Evolutionary conservation across 2,888 invertebrate genomes (phyloP), one percentile per base, ranked within the genome.

Genomic region (Synanthedon formicaeformis): DNA sequence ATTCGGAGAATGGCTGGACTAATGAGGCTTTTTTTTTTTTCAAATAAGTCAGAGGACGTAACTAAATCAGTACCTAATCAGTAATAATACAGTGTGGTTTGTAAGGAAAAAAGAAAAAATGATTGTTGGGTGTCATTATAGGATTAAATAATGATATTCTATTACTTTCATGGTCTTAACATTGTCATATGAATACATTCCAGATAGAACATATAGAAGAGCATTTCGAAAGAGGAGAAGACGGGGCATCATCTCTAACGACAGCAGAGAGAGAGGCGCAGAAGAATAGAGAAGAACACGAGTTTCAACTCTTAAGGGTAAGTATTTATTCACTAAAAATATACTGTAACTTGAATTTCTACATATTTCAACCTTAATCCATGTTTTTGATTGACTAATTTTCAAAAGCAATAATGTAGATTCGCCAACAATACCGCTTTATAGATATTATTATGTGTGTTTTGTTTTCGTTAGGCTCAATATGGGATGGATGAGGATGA

Each of bases 401-500:
- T 23, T 6, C 23, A 23, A 5, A 23, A 23, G 4, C 4, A 4
- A 4, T 4, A 4, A 23, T 23, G 0, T 23, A 23, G 4, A 23
- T 3, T 23, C 2, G 3, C 18, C 18, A 18, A 2, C 18, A 18
- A 18, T 2, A 18, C 3, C 16, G 16, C 16, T 16, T 16, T 16
- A 16, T 16, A n/a, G n/a, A 16, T 16, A 2, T 16, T 16, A 16
- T 16, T 16, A 16, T 16, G 16, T 16, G 16, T 16, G 12, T 45
- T 52, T 13, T 40, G 6, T 52, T 41, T 13, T 13, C 40, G 5
- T 40, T 66, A 92, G 90, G 95, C 94, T 2, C 94, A 95, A 72
- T 96, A 95, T 67, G 96, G 96, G 1, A 96, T 96, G 96, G 95
- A 95, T 68, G 95, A 95, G 69, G 94, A 94, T 71, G 94, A 94